These are phyloP conservation scores for Apocrypta bakeri DNA, from an alignment of 1,140 invertebrate genomes.

Conservation along the genomic window DNA sequence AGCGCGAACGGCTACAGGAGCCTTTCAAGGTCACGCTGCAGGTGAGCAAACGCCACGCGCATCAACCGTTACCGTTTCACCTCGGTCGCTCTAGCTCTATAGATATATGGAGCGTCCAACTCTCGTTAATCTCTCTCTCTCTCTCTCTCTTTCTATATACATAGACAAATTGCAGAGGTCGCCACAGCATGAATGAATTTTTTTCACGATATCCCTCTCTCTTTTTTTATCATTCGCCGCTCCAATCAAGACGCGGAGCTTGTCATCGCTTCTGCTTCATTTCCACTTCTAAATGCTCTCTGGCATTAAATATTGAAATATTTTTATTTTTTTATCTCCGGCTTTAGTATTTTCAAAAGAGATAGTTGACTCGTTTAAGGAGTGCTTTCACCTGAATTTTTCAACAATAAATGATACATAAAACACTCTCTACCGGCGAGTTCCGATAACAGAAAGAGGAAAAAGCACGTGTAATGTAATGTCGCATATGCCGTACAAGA, in stretches of 20 bases:
- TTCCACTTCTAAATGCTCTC: background rate
- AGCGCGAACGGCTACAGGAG: constrained; percentile 88
- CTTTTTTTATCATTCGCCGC: constrained; percentile 14
- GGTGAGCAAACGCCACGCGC: constrained; percentile 68
- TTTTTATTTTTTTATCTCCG: too few relatives aligned
- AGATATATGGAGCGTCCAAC: background rate
- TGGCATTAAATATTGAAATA: too few relatives aligned
- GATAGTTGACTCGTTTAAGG: too few relatives aligned
- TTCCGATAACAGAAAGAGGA: background rate
- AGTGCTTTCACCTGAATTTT: background rate
- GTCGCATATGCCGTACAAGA: too few relatives aligned
- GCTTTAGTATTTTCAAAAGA: background rate
- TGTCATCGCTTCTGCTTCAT: background rate
- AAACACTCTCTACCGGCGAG: background rate
- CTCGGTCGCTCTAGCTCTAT: background rate
- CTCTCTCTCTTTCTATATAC: too few relatives aligned
- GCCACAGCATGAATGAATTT: constrained; percentile 16
- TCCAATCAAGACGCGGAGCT: background rate
- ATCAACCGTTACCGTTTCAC: constrained; percentile 31
- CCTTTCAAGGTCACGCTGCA: constrained; percentile 91
- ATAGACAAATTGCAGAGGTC: background rate
- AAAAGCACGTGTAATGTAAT: too few relatives aligned
- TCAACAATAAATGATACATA: too few relatives aligned
- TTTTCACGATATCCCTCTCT: background rate
- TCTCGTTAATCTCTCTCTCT: too few relatives aligned